Percentiles rank a stretch among this genome's conserved stretches.
phyloP scores from a whole-genome alignment of 2,888 invertebrate genomes.

The Drosophila histrio region DNA sequence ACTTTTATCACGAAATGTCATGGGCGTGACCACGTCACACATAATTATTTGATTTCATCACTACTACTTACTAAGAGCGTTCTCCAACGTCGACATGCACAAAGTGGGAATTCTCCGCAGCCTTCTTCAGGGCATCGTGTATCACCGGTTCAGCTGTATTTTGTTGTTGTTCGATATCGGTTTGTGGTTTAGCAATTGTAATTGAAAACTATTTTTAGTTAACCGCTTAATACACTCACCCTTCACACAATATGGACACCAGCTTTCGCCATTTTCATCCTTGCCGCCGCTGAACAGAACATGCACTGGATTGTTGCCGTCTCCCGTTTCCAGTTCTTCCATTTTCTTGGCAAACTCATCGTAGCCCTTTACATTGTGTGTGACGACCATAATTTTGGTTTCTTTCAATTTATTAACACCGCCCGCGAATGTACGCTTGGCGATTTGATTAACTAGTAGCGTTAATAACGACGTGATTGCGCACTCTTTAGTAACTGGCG shows the following conservation, averaged over 20 bases:
- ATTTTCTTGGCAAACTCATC: conserved; percentile 84
- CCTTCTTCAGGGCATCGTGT: conserved; percentile 87
- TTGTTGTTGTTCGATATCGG: not conserved
- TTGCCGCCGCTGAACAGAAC: conserved; percentile 84
- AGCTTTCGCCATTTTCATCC: conserved; percentile 88
- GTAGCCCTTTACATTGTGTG: conserved; percentile 84
- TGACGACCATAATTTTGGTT: conserved; percentile 81
- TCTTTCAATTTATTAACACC: conserved; percentile 31
- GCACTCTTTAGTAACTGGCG: conserved; percentile 47
- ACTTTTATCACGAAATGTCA: conserved; percentile 43
- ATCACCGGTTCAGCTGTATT: conserved; percentile 91
- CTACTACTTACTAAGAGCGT: conserved; percentile 88
- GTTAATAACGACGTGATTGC: conserved; percentile 59
- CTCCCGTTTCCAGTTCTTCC: conserved; percentile 78
- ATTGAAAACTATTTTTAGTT: conserved; percentile 20
- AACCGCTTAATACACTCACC: conserved; percentile 85
- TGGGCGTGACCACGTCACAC: conserved; percentile 12
- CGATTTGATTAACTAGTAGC: conserved; percentile 27
- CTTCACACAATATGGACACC: conserved; percentile 95
- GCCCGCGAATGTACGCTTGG: conserved; percentile 60
- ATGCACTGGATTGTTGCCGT: conserved; percentile 80
- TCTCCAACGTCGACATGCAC: conserved; percentile 92
- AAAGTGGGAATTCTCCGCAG: conserved; percentile 88
- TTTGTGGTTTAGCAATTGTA: conserved; percentile 14
- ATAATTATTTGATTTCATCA: conserved; percentile 27